Evolutionary conservation across 2,113 vertebrate genomes (phyloP), one percentile per base, ranked within the genome.

Genomic region (Xyrauchen texanus): DNA sequence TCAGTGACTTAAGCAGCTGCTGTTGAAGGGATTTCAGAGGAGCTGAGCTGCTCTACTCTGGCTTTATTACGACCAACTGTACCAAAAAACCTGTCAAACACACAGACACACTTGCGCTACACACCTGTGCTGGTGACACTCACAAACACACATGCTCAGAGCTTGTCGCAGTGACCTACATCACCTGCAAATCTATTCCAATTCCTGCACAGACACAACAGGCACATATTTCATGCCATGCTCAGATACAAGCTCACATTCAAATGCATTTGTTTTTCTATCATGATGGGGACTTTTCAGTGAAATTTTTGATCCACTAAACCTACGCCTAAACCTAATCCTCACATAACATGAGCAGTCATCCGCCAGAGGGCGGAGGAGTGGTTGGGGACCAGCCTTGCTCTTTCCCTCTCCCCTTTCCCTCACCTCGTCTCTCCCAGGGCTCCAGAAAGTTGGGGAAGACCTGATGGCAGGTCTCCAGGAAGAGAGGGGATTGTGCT

Each of bases 1-100:
- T 34, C 21, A 34, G 13, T 15, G 69, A 75, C 51, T 69, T 62
- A 51, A 75, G 47, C 69, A 84, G 76, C 75, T 83, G 78, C 74
- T 75, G 69, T 60, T 68, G 9, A 60, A 6, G n/a, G 64, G 51
- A 45, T 6, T 69, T 42, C 34, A 45, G 8, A 2, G 34, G 8
- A 42, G 63, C 55, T 8, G 52, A 34, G n/a, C 47, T 62, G 57
- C 58, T 6, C 53, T 42, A 34, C 68, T 71, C 64, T 72, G 62
- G 12, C 58, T 42, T 62, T 0, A 13, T 42, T 73, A 7, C 44
- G 73, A 66, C 60, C 34, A 44, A 76, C 7, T 51, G 4, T 47
- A 81, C 11, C 46, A 62, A 8, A 8, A 13, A 15, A 68, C 53
- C 52, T 4, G 46, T 21, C 9, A 45, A 21, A 34, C n/a, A 46